Base-by-base conservation (phyloP, 2,113 vertebrate species). In the Pelodiscus sinensis region DNA sequence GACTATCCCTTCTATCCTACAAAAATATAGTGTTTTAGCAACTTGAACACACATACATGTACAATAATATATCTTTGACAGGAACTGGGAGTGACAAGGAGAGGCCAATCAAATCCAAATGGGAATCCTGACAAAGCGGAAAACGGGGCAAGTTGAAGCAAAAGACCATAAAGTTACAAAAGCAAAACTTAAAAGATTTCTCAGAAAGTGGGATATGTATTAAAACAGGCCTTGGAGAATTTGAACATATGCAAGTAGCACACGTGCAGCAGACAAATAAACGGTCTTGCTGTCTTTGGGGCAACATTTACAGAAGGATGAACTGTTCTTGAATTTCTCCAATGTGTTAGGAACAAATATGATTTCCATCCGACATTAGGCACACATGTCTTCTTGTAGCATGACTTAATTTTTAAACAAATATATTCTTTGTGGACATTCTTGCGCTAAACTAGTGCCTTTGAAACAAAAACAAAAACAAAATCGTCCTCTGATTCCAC, bases 221-320 rank as follows among this genome's bases (percentile, higher is more conserved):
- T 90, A 89, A 85, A 93, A 91, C 57, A 38, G 31, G 86, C 86
- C 80, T 82, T 51, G 38, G 87, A 81, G 50, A 77, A 89, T 51
- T 13, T 81, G 83, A 90, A 94, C 19, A 82, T 58, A 79, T 7
- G 73, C 56, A 93, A 88, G 93, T 52, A 10, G 71, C 7, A 82
- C 81, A 85, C 54, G 13, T 13, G 79, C 4, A 88, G 86, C 75
- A 91, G 27, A 56, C 9, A 86, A 95, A 73, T 52, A 81, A 94
- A 94, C 96, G 77, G 51, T 88, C 51, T 57, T 85, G 79, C 79
- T 27, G 50, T 89, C 71, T 73, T 90, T 65, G 78, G 78, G 89
- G 50, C 51, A 81, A 27, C 79, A 90, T 81, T 93, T 93, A 86
- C 38, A 78, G 9, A 77, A 85, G 52, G 62, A 60, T 55, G 75